Evolutionary conservation across 1,140 invertebrate species (phyloP).

Genomic region (Pollicipes pollicipes): DNA sequence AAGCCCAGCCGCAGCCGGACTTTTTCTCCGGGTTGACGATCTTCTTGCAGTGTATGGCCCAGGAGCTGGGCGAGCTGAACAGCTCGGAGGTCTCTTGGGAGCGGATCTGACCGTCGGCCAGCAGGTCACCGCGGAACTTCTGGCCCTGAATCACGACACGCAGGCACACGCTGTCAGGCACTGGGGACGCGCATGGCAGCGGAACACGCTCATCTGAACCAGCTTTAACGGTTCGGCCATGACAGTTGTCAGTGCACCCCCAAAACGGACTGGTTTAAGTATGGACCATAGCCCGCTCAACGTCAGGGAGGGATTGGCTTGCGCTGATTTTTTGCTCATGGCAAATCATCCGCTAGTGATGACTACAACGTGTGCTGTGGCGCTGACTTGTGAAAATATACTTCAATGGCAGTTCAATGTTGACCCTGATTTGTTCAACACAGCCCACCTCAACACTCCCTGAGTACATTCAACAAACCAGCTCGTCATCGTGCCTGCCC

Average conservation of each 20-base stretch:
- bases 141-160: slow-evolving; percentile 47
- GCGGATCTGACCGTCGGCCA: slow-evolving; percentile 68
- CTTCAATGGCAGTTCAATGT: too few relatives aligned
- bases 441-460: too few relatives aligned
- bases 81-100: slow-evolving; percentile 70
- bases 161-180: slow-evolving; percentile 10
- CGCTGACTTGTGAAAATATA: too few relatives aligned
- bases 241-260: slow-evolving; percentile 4
- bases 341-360: too few relatives aligned
- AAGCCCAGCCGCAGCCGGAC: slow-evolving; percentile 79
- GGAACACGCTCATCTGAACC: slow-evolving; percentile 6
- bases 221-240: slow-evolving; percentile 4
- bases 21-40: slow-evolving; percentile 80
- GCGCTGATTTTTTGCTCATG: too few relatives aligned
- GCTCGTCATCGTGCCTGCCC: too few relatives aligned
- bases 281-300: too few relatives aligned
- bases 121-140: slow-evolving; percentile 69
- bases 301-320: too few relatives aligned
- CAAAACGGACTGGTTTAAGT: not conserved
- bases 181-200: not conserved
- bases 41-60: slow-evolving; percentile 77
- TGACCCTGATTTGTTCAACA: too few relatives aligned
- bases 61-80: slow-evolving; percentile 75
- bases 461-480: too few relatives aligned
- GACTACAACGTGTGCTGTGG: too few relatives aligned